phyloP scores from a whole-genome alignment of 2,888 invertebrate species.

The Coelopa pilipes region DNA sequence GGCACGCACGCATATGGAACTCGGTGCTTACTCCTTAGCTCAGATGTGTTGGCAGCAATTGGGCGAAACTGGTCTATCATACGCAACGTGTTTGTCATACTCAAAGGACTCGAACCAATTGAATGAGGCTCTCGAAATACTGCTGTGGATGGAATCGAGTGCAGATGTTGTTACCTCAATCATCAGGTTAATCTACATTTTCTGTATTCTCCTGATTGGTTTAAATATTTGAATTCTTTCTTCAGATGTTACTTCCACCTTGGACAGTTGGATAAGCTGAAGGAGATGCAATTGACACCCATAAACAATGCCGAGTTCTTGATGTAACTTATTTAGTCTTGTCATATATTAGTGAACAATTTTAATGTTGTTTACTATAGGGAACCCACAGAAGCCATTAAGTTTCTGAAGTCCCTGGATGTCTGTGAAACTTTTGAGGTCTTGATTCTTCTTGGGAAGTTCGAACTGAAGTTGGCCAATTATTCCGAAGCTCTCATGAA shows the following conservation, averaged over 20 bases:
- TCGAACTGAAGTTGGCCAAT: constrained; percentile 64
- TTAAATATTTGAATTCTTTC: constrained; percentile 46
- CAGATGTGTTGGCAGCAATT: constrained; percentile 51
- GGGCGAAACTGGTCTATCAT: constrained; percentile 40
- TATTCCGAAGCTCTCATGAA: constrained; percentile 73
- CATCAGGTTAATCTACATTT: constrained; percentile 51
- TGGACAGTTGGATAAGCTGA: constrained; percentile 46
- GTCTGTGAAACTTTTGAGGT: constrained; percentile 53
- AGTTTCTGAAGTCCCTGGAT: constrained; percentile 65
- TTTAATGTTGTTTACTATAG: constrained; percentile 44
- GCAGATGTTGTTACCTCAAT: constrained; percentile 41
- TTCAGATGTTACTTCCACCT: constrained; percentile 57
- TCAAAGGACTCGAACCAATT: constrained; percentile 55
- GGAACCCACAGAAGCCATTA: constrained; percentile 69
- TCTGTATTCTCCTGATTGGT: neutral
- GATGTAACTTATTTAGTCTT: constrained; percentile 48
- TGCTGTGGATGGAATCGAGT: constrained; percentile 38
- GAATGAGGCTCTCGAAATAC: constrained; percentile 67
- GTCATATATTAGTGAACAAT: neutral
- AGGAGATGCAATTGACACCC: constrained; percentile 47
- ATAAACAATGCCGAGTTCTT: constrained; percentile 54
- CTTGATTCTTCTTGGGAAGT: constrained; percentile 56
- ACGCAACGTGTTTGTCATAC: constrained; percentile 57
- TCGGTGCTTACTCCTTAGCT: constrained; percentile 69
- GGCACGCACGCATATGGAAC: constrained; percentile 66